Conservation (phyloP, 2,888 invertebrate species). For the Acleris literana region DNA sequence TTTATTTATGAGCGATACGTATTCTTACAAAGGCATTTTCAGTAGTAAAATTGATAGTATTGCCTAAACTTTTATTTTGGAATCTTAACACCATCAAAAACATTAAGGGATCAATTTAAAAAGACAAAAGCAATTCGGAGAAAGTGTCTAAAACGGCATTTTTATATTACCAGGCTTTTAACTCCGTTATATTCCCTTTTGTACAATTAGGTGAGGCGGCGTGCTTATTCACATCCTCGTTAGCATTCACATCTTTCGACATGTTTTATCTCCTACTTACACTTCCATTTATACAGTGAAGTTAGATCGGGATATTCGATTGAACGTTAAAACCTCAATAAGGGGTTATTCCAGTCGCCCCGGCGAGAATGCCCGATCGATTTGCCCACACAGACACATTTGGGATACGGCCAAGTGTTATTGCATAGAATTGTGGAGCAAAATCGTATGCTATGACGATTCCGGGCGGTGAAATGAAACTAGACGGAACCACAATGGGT, state of each 20-base stretch:
- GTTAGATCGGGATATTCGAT: slow-evolving; percentile 11
- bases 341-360: slow-evolving; percentile 23
- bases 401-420: slow-evolving; percentile 74
- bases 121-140: slow-evolving; percentile 14
- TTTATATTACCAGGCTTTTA: not conserved
- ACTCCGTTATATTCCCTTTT: slow-evolving; percentile 2
- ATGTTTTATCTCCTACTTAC: slow-evolving; percentile 18
- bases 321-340: slow-evolving; percentile 24
- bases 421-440: slow-evolving; percentile 60
- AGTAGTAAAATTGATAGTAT: no score
- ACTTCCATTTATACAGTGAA: slow-evolving; percentile 11
- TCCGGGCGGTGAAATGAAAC: slow-evolving; percentile 52
- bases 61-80: no score
- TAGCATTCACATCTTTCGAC: slow-evolving; percentile 3
- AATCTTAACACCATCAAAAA: no score
- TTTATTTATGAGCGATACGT: no score
- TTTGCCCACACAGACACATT: slow-evolving; percentile 70
- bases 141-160: slow-evolving; percentile 9
- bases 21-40: no score
- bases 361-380: slow-evolving; percentile 58
- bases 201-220: slow-evolving; percentile 45
- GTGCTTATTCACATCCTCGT: slow-evolving; percentile 18
- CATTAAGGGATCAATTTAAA: no score
- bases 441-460: slow-evolving; percentile 46
- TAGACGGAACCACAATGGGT: slow-evolving; percentile 36